Evolutionary conservation across 2,113 vertebrate species (phyloP).

Genomic region (Cisticola juncidis): DNA sequence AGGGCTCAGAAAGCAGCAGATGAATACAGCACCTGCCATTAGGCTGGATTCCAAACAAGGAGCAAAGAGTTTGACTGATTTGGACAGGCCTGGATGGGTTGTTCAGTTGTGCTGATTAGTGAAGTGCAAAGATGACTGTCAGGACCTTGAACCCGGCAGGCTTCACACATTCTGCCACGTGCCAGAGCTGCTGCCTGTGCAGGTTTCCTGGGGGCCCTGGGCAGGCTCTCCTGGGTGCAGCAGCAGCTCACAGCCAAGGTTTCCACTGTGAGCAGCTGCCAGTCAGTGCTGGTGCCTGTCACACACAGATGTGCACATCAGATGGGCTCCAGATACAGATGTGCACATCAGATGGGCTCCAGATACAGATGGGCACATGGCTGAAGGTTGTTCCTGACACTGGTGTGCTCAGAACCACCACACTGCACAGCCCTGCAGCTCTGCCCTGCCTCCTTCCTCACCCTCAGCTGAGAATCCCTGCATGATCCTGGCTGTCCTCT

Average conservation of each 20-base stretch:
- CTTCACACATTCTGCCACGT: accelerated
- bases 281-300: neutral
- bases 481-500: neutral
- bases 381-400: too few species aligned
- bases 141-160: neutral
- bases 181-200: neutral
- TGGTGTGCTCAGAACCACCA: neutral
- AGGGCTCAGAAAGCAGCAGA: neutral
- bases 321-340: neutral
- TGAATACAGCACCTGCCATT: neutral
- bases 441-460: neutral
- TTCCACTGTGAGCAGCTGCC: neutral
- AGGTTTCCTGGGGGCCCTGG: neutral
- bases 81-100: neutral
- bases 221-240: neutral
- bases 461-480: neutral
- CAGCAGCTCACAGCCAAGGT: neutral
- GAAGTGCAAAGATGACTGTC: neutral
- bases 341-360: neutral
- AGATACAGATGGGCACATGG: neutral
- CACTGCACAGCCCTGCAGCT: neutral
- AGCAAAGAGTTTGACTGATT: neutral
- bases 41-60: neutral
- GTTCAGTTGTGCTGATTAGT: neutral
- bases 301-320: neutral